These are phyloP conservation scores for Danio jaintianensis DNA, from an alignment of 2,797 vertebrate species.

Conservation along the genomic window DNA sequence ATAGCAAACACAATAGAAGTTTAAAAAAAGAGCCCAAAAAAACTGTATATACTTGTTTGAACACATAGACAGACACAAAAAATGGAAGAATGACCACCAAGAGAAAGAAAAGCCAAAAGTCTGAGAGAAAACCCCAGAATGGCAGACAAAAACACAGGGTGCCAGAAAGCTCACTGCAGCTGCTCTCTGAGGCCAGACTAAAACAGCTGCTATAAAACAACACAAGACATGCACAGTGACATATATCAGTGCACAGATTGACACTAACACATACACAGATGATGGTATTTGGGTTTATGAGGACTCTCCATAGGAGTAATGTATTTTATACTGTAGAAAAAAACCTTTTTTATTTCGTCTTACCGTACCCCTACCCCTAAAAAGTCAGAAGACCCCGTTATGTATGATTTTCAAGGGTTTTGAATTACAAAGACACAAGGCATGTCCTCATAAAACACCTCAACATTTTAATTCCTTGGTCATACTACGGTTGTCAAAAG, in stretches of 20 bases:
- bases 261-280: not conserved
- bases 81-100: constrained; percentile 29
- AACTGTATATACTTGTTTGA: constrained; percentile 45
- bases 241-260: constrained; percentile 8
- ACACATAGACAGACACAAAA: constrained; percentile 54
- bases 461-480: too few relatives aligned
- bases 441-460: not conserved
- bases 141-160: constrained; percentile 32
- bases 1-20: constrained; percentile 66
- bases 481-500: too few relatives aligned
- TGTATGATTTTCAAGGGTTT: too few relatives aligned
- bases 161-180: constrained; percentile 44
- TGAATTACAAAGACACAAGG: not conserved
- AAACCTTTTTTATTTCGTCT: too few relatives aligned
- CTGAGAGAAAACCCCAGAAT: constrained; percentile 19
- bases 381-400: too few relatives aligned
- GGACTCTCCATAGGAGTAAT: too few relatives aligned
- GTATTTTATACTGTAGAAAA: too few relatives aligned
- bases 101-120: constrained; percentile 43
- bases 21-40: constrained; percentile 57
- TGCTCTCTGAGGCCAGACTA: constrained; percentile 46
- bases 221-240: constrained; percentile 40
- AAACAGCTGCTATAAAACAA: constrained; percentile 56
- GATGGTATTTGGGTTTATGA: too few relatives aligned
- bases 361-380: too few relatives aligned